Conservation (phyloP, 2,888 invertebrate genomes). For the Seladonia tumulorum region DNA sequence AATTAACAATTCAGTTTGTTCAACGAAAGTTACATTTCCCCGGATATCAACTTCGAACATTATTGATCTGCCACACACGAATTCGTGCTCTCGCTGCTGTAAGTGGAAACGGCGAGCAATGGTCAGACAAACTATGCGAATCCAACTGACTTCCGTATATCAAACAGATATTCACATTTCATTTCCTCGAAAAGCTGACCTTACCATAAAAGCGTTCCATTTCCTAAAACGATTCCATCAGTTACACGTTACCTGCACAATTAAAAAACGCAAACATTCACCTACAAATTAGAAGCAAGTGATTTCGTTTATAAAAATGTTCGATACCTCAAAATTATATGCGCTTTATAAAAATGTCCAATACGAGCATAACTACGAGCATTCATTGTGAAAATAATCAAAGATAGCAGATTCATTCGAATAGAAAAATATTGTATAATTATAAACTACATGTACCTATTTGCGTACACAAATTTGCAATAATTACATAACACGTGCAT, state of each 20-base stretch:
- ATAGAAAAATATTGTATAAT: too few relatives aligned
- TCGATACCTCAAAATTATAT: neutral
- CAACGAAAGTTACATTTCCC: neutral
- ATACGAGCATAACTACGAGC: neutral
- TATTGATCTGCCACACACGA: neutral
- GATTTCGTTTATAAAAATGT: neutral
- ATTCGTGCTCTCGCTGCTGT: neutral
- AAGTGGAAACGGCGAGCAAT: neutral
- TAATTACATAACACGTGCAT: neutral
- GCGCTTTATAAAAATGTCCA: neutral
- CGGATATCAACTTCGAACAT: neutral
- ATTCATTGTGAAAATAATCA: neutral
- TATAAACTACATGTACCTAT: too few relatives aligned
- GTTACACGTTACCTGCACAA: neutral
- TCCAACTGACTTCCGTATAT: neutral
- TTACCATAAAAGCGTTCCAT: neutral
- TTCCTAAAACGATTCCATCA: neutral
- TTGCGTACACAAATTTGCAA: too few relatives aligned
- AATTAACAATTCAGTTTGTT: neutral
- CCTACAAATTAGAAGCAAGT: neutral
- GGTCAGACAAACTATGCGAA: neutral
- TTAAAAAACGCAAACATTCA: neutral
- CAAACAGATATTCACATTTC: neutral
- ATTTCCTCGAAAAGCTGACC: neutral
- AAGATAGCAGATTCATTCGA: too few relatives aligned